Percentiles rank a stretch among this genome's conserved stretches.
Conservation (phyloP, 2,888 invertebrate species). For the Drosophila phalerata region DNA sequence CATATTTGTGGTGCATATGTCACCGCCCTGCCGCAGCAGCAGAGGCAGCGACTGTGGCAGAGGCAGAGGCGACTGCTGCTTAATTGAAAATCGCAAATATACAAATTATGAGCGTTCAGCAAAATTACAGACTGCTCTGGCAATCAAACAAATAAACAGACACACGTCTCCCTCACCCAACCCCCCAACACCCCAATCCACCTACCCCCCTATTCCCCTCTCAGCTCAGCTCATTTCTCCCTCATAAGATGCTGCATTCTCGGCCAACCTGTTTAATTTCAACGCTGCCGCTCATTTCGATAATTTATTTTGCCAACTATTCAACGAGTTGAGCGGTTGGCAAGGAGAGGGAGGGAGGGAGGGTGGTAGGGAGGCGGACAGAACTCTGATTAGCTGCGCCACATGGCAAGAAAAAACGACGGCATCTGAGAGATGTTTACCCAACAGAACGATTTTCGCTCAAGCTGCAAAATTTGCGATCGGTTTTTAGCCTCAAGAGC, state of each 20-base stretch:
- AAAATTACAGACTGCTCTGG: slow-evolving; percentile 43
- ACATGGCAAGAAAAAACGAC: slow-evolving; percentile 24
- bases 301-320: slow-evolving; percentile 77
- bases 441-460: slow-evolving; percentile 62
- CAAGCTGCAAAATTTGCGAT: slow-evolving; percentile 61
- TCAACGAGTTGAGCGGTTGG: slow-evolving; percentile 25
- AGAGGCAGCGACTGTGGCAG: not conserved
- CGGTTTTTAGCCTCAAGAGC: slow-evolving; percentile 60
- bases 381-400: slow-evolving; percentile 57
- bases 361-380: not conserved
- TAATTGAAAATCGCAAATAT: slow-evolving; percentile 79
- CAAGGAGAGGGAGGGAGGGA: not conserved
- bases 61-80: slow-evolving; percentile 39
- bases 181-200: not conserved
- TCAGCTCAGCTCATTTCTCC: not conserved
- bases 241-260: slow-evolving; percentile 55
- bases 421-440: slow-evolving; percentile 44
- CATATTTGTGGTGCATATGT: slow-evolving; percentile 80
- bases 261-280: slow-evolving; percentile 80
- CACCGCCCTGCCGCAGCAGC: slow-evolving; percentile 57
- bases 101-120: slow-evolving; percentile 71
- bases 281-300: slow-evolving; percentile 73
- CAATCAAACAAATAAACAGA: slow-evolving; percentile 78
- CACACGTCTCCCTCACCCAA: slow-evolving; percentile 3
- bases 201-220: not conserved